These are phyloP conservation scores for Thelaira solivaga DNA, from an alignment of 2,888 invertebrate genomes.

Conservation along the genomic window DNA sequence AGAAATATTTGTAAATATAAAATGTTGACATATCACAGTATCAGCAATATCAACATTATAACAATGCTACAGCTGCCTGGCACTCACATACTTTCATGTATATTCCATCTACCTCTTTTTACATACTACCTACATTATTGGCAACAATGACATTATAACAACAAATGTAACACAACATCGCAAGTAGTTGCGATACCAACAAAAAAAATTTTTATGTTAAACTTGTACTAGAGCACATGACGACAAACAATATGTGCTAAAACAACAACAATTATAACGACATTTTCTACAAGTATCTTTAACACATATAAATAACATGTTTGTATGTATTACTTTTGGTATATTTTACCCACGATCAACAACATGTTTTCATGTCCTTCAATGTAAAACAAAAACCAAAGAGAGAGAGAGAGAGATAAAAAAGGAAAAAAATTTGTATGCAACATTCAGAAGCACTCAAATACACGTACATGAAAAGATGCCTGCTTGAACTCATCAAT, in stretches of 20 bases:
- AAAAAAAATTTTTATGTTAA: neutral
- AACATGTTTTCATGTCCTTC: slow-evolving; percentile 47
- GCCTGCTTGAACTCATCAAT: too few relatives aligned
- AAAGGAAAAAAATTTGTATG: neutral
- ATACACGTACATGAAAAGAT: too few relatives aligned
- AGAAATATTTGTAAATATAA: slow-evolving; percentile 57
- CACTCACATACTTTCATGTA: neutral
- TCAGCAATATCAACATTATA: slow-evolving; percentile 22
- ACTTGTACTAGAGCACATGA: neutral
- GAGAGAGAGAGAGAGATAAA: too few relatives aligned
- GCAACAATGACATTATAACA: slow-evolving; percentile 22
- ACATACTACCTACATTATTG: neutral
- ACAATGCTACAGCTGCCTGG: neutral
- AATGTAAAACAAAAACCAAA: slow-evolving; percentile 20
- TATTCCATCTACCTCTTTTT: neutral
- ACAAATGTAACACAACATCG: neutral
- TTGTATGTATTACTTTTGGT: too few relatives aligned
- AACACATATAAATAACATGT: slow-evolving; percentile 24
- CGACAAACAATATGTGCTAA: neutral
- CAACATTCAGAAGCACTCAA: too few relatives aligned
- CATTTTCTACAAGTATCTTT: slow-evolving; percentile 10
- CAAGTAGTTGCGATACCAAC: neutral
- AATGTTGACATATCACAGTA: slow-evolving; percentile 58
- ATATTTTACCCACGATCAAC: slow-evolving; percentile 50
- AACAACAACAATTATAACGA: neutral